Base-by-base conservation (phyloP, 2,113 vertebrate genomes). In the Vidua chalybeata region DNA sequence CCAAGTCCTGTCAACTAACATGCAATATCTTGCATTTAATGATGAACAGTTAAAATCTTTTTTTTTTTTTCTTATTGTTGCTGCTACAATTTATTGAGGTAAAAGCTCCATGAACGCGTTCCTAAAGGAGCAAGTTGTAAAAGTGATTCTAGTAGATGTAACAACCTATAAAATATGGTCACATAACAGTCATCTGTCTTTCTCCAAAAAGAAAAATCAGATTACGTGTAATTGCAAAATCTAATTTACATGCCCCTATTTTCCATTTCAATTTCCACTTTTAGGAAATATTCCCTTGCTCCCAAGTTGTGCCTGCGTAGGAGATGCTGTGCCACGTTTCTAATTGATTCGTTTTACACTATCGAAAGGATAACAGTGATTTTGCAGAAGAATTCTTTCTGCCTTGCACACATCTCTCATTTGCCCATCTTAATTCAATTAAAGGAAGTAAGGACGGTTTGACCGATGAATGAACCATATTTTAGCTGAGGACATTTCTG, bases 361-460 rank as follows among this genome's bases (percentile, higher is more conserved):
- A 66, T 90, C 31, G 21, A 84, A 93, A 98, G 97, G 96, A 96
- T 93, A 97, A 94, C 96, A 88, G 97, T 71, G 97, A 98, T 97
- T 97, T 97, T 97, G 97, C 97, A 93, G 76, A 96, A 97, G 96
- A 92, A 86, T 97, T 97, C 97, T 94, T 97, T 85, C 97, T 96
- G 94, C 96, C 97, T 97, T 97, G 98, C 98, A 98, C 97, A 97
- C 98, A 99, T 98, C 98, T 98, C 98, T 98, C 98, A 98, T 99
- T 99, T 99, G 98, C 98, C 98, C 98, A 99, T 99, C 98, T 99
- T 99, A 99, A 99, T 98, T 99, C 98, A 99, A 99, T 99, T 99
- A 99, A 99, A 99, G 98, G 98, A 98, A 99, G 99, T 98, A 98
- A 99, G 98, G 98, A 98, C 96, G 96, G 98, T 98, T 97, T 99